Percentiles rank a stretch among this genome's conserved stretches.
Conservation (phyloP, 2,113 vertebrate genomes). For the Fukomys damarensis region DNA sequence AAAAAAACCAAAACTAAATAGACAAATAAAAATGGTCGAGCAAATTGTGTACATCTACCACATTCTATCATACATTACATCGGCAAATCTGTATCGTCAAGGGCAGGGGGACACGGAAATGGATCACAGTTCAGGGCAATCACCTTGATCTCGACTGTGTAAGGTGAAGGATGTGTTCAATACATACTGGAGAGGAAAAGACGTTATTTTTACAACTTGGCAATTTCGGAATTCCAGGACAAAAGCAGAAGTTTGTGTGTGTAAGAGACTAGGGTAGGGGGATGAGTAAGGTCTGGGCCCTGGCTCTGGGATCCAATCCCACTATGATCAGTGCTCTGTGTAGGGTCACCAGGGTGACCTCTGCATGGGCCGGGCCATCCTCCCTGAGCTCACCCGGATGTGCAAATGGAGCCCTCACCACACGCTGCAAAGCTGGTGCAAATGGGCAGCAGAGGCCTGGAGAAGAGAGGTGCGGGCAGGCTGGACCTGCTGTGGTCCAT, state of each 20-base stretch:
- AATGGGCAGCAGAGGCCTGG: not conserved
- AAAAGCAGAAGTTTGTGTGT: not conserved
- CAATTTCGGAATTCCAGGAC: constrained; percentile 32
- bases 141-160: not conserved
- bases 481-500: not conserved
- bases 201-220: not conserved
- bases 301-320: not conserved
- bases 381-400: not conserved
- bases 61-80: not conserved
- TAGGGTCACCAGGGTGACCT: not conserved
- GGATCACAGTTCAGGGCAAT: not conserved
- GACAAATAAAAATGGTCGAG: not conserved
- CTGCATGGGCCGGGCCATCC: not conserved
- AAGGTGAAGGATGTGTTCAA: not conserved
- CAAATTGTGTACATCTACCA: not conserved
- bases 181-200: not conserved
- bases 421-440: not conserved
- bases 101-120: not conserved
- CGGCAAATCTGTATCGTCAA: not conserved
- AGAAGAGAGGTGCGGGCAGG: not conserved
- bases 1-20: not conserved
- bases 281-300: not conserved
- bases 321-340: not conserved
- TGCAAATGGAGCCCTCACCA: not conserved
- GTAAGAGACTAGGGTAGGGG: no score